Conservation (phyloP, 2,113 vertebrate species). For the Anolis sagrei region DNA sequence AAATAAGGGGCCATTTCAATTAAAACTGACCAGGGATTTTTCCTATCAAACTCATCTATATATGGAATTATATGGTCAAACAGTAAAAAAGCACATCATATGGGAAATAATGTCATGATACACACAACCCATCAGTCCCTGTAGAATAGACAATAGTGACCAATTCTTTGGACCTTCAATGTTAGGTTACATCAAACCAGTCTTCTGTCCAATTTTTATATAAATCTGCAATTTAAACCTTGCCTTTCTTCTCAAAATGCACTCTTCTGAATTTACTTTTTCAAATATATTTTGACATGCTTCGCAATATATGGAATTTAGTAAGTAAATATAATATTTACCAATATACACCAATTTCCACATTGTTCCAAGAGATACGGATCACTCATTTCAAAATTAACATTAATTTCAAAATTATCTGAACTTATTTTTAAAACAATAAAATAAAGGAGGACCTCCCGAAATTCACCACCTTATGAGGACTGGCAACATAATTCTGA, state of each 20-base stretch:
- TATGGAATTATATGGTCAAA: background rate
- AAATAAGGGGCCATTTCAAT: too few relatives aligned
- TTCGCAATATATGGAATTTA: background rate
- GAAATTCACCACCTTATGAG: background rate
- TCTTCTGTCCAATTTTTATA: background rate
- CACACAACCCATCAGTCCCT: too few relatives aligned
- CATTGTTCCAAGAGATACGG: background rate
- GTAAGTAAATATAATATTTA: background rate
- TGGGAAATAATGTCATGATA: too few relatives aligned
- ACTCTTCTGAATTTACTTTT: background rate
- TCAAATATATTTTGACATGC: background rate
- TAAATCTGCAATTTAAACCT: background rate
- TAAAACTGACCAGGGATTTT: background rate
- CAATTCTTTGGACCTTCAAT: too few relatives aligned
- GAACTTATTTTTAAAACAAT: background rate
- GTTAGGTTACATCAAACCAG: too few relatives aligned
- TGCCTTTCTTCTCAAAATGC: too few relatives aligned
- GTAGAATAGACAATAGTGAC: too few relatives aligned
- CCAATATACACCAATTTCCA: background rate
- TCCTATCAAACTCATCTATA: too few relatives aligned
- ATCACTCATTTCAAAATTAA: background rate
- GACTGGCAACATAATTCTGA: background rate
- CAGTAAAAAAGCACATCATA: too few relatives aligned
- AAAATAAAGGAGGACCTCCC: background rate
- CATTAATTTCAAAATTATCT: background rate